Evolutionary conservation across 2,797 vertebrate species (phyloP), one percentile per base, ranked within the genome.

Genomic region (Oryzias sinensis): DNA sequence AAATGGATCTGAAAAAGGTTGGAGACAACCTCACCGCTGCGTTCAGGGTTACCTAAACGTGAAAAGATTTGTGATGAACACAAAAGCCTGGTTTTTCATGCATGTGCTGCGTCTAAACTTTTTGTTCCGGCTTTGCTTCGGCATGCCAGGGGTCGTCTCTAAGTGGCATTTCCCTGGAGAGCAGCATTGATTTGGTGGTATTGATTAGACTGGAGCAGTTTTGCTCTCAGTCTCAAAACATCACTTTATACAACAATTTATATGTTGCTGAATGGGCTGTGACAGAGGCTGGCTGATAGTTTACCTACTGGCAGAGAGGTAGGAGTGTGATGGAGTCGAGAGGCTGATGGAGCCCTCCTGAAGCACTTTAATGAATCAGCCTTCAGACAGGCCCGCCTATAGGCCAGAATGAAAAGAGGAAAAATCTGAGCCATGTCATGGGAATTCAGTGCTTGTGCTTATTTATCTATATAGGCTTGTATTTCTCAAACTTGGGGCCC

Each of bases 231-330:
- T 79, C 84, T 83, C 84, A 85, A 88, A 88, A 81, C 83, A 88
- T 88, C 83, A 79, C 87, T 89, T 87, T 82, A 81, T 84, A 85
- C 86, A 83, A 88, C 85, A 85, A 86, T 87, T 86, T 87, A 81
- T 85, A 70, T 78, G 81, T 85, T 43, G 20, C 73, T 54, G 77
- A 84, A 81, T 53, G 14, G 59, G 68, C 70, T 59, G 68, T 81
- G 83, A 83, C 82, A 82, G 77, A 80, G 68, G 76, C 75, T 66
- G 70, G 78, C 76, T 83, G 82, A 79, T 80, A 75, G 78, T 85
- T 87, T 79, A 81, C 83, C 78, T 83, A 87, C 70, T 72, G 14
- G 13, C 37, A 15, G 58, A 74, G 65, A 75, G 84, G 66, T 72
- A 80, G 72, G 76, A 80, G 70, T 71, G 78, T 83, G 80, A 88